Base-by-base conservation (phyloP, 2,888 invertebrate genomes). In the Cloeon dipterum region DNA sequence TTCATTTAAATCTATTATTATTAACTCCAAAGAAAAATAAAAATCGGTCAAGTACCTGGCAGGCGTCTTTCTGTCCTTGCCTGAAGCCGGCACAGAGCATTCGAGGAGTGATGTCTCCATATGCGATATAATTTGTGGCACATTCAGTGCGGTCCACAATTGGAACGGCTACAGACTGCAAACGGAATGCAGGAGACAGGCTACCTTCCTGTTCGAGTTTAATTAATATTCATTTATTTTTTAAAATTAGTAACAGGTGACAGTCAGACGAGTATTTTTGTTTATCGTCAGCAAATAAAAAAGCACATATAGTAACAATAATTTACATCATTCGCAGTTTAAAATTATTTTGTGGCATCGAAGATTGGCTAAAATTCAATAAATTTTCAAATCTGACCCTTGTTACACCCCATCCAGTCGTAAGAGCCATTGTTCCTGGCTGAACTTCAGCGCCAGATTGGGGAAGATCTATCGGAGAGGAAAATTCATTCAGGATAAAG, bases 341-440 rank as follows among this genome's bases (percentile, higher is more conserved):
- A n/a, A n/a, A 8, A 8, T 7, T 23, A 8, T 23, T 23, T 7
- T 23, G 11, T n/a, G n/a, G n/a, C 8, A 23, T 7, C 8, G 23
- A 23, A 7, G 23, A 8, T 8, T 7, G 8, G 23, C 23, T 23
- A 7, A 8, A 23, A 7, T 8, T 23, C 11, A 23, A 8, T 23
- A 23, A 8, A 23, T n/a, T n/a, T n/a, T n/a, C 23, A 23, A 23
- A 23, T 8, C 29, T 7, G 14, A 16, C 29, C 29, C n/a, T 29
- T 7, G 29, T 29, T 14, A n/a, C 29, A 7, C 29, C 55, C 56
- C 56, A 56, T n/a, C 56, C 57, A 17, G 49, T 32, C 2, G 53
- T 46, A 7, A 42, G 39, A 3, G 53, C 52, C 14, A 39, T 35
- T 0, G 40, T 41, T 3, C 45, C 47, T 5, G 51, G 52, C 0